A percentile compares a stretch with the other conserved stretches of the same genome.
Conservation (phyloP, 1,140 invertebrate genomes). For the Aethina tumida region DNA sequence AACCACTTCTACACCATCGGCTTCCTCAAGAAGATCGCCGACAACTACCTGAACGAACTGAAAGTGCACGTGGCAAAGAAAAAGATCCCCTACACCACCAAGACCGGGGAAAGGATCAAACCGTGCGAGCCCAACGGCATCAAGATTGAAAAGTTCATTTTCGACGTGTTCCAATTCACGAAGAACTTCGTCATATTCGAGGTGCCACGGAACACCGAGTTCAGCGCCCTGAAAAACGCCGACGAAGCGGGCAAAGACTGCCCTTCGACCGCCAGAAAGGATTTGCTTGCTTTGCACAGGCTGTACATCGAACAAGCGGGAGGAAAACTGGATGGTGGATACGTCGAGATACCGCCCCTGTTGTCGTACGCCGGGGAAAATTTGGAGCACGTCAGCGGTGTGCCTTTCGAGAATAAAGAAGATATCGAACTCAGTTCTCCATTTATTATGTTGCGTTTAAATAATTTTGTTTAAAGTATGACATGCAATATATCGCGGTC, state of each 20-base stretch:
- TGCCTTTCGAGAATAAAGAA: too few relatives aligned
- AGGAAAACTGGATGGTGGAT: conserved; percentile 60
- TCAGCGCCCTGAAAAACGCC: conserved; percentile 93
- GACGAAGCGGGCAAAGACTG: conserved; percentile 82
- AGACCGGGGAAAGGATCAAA: conserved; percentile 56
- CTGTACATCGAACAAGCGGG: conserved; percentile 77
- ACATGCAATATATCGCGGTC: too few relatives aligned
- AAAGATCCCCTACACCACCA: conserved; percentile 85
- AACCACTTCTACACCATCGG: conserved; percentile 93
- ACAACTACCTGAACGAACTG: conserved; percentile 57
- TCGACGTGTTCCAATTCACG: conserved; percentile 94
- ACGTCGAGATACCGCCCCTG: conserved; percentile 85
- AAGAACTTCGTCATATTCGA: conserved; percentile 90
- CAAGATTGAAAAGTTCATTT: conserved; percentile 99
- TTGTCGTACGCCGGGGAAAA: conserved; percentile 87
- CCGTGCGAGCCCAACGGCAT: conserved; percentile 88
- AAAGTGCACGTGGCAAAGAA: conserved; percentile 95
- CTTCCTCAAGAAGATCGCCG: conserved; percentile 64
- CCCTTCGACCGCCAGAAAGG: conserved; percentile 72
- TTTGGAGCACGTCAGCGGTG: too few relatives aligned
- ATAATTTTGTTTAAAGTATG: too few relatives aligned
- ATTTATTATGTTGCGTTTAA: too few relatives aligned
- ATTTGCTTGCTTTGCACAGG: conserved; percentile 72
- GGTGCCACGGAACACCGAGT: conserved; percentile 86
- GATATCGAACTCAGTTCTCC: too few relatives aligned